A percentile compares a stretch with the other conserved stretches of the same genome.
phyloP scores from a whole-genome alignment of 2,888 invertebrate genomes.

The Andrena marginata region DNA sequence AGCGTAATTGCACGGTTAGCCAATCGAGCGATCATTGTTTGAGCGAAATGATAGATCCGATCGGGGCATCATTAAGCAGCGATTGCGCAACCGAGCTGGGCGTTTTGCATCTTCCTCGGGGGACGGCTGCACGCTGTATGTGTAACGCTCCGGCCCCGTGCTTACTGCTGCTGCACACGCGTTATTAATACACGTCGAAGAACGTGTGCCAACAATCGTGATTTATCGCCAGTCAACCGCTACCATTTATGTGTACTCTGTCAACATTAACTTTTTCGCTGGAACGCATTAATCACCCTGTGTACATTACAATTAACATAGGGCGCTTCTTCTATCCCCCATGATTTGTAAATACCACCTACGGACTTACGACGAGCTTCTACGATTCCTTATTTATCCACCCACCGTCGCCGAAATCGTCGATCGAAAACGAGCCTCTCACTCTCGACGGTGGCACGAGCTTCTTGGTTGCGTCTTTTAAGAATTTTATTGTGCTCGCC shows the following conservation, averaged over 20 bases:
- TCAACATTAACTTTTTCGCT: conserved; percentile 34
- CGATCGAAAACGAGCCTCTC: not conserved
- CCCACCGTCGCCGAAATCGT: not conserved
- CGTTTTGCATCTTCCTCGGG: conserved; percentile 41
- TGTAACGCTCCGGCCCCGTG: conserved; percentile 14
- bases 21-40: conserved; percentile 69
- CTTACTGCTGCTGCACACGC: conserved; percentile 7
- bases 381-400: not conserved
- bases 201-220: conserved; percentile 43
- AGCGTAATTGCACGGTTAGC: conserved; percentile 68
- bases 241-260: conserved; percentile 40
- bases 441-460: too few species aligned
- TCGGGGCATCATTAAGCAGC: conserved; percentile 50
- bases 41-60: conserved; percentile 54
- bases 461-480: not conserved
- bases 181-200: conserved; percentile 47
- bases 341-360: not conserved
- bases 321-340: not conserved
- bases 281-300: conserved; percentile 13
- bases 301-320: conserved; percentile 1
- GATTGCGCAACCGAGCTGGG: conserved; percentile 44
- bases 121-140: not conserved
- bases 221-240: conserved; percentile 42
- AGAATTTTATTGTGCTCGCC: too few species aligned
- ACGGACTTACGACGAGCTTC: not conserved